Percentiles rank a stretch among this genome's conserved stretches.
phyloP scores from a whole-genome alignment of 2,797 vertebrate species.

The Lagocephalus sceleratus region DNA sequence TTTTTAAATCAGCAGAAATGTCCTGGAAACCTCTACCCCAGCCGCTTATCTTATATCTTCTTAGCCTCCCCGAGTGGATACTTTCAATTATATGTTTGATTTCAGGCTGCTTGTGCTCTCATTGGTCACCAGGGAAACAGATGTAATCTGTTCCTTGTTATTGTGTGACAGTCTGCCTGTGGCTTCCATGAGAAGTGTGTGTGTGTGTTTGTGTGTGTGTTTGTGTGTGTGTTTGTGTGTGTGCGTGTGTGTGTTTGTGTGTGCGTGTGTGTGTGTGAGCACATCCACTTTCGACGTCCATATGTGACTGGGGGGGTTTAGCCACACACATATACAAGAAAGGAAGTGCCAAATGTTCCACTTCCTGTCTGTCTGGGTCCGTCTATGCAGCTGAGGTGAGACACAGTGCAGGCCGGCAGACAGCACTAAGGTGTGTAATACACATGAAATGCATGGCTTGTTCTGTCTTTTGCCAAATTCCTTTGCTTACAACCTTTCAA shows the following conservation, averaged over 20 bases:
- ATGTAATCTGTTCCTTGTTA: conserved; percentile 46
- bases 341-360: conserved; percentile 63
- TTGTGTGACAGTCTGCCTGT: conserved; percentile 24
- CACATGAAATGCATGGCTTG: conserved; percentile 40
- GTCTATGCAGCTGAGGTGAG: conserved; percentile 51
- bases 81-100: conserved; percentile 47
- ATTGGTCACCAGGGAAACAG: conserved; percentile 56
- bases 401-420: conserved; percentile 52
- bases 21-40: conserved; percentile 4
- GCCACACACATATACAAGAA: conserved; percentile 30
- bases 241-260: too few relatives aligned
- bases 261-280: conserved; percentile 12
- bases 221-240: too few relatives aligned
- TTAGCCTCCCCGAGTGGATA: conserved; percentile 21
- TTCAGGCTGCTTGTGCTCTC: conserved; percentile 29
- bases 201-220: not conserved
- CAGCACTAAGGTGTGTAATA: conserved; percentile 31
- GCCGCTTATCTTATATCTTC: not conserved
- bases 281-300: conserved; percentile 24
- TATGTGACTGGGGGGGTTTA: conserved; percentile 24
- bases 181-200: conserved; percentile 18
- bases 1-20: not conserved
- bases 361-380: conserved; percentile 59
- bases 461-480: conserved; percentile 38
- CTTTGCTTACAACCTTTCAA: conserved; percentile 7